Conservation (phyloP, 2,113 vertebrate genomes). For the Agapornis roseicollis region DNA sequence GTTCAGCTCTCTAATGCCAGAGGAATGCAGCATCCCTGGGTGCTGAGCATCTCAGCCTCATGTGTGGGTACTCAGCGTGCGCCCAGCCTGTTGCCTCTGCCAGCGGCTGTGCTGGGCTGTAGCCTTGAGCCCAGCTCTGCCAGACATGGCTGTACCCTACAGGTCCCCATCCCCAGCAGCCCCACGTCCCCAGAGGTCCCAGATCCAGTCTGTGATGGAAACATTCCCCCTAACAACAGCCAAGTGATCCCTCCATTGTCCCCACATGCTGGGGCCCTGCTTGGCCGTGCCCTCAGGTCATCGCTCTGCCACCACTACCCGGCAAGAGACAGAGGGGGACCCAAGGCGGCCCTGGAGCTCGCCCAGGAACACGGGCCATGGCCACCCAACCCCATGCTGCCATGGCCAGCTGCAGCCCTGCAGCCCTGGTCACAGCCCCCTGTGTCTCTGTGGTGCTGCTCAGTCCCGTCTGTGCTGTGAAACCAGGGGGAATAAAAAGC, state of each 20-base stretch:
- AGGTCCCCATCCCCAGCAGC: background rate
- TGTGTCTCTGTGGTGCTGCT: constrained; percentile 39
- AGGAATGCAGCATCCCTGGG: background rate
- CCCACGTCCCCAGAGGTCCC: background rate
- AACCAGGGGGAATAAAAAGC: constrained; percentile 60
- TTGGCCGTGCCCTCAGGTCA: background rate
- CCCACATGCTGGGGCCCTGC: background rate
- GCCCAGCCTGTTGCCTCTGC: background rate
- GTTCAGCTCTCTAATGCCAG: background rate
- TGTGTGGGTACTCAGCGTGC: accelerated
- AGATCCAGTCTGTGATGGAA: background rate
- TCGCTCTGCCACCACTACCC: background rate
- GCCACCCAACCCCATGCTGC: background rate
- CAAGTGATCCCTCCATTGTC: background rate
- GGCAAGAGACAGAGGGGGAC: background rate
- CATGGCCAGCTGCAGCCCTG: background rate
- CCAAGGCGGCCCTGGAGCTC: background rate
- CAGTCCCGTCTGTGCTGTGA: constrained; percentile 43
- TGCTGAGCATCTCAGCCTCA: background rate
- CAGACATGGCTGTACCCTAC: background rate
- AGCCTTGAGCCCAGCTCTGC: background rate
- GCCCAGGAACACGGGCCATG: background rate
- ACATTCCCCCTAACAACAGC: background rate
- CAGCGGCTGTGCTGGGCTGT: background rate
- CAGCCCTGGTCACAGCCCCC: background rate